Percentiles rank a stretch among this genome's conserved stretches.
Conservation (phyloP, 2,113 vertebrate species). For the Micromys minutus region DNA sequence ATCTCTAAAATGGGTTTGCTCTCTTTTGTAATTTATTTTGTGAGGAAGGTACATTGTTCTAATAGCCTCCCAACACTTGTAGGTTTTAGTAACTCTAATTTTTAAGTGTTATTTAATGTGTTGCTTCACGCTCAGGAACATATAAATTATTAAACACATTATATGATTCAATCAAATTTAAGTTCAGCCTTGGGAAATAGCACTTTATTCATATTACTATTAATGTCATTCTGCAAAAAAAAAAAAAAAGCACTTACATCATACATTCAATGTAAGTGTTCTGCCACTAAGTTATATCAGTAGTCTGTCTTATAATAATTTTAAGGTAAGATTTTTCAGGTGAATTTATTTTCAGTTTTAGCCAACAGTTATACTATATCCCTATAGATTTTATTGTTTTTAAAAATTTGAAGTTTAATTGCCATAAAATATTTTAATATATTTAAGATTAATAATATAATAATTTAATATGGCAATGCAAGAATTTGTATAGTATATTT, state of each 20-base stretch:
- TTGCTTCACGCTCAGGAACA: neutral
- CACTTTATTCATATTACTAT: neutral
- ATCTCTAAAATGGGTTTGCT: neutral
- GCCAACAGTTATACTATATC: neutral
- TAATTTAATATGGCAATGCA: neutral
- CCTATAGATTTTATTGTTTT: neutral
- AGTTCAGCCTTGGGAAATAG: neutral
- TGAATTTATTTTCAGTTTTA: neutral
- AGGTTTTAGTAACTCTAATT: neutral
- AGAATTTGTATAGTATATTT: neutral
- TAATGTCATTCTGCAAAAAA: neutral
- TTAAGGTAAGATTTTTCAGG: neutral
- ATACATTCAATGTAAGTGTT: no score
- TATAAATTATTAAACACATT: neutral
- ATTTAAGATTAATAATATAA: neutral
- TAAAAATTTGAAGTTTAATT: neutral
- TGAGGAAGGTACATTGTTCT: neutral
- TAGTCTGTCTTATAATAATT: neutral
- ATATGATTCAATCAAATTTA: neutral
- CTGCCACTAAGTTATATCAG: no score
- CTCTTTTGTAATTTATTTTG: neutral
- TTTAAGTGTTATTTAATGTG: neutral
- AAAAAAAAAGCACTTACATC: no score
- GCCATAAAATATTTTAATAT: neutral
- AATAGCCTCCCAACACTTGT: neutral